Evolutionary conservation across 2,888 invertebrate genomes (phyloP).

Genomic region (Drosophila eohydei): DNA sequence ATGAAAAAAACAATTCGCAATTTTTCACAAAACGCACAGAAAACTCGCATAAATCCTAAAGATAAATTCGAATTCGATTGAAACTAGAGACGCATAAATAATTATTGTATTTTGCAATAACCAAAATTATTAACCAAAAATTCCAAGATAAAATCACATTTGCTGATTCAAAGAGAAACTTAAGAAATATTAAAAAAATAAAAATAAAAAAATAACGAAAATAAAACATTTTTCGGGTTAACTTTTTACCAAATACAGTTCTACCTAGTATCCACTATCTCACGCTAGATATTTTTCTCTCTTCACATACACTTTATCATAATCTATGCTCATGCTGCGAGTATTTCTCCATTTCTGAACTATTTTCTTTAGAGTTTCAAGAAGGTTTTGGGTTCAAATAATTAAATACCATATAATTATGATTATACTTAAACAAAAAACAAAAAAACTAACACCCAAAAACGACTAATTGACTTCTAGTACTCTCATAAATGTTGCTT

Average conservation of each 20-base stretch:
- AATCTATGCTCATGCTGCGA: slow-evolving; percentile 38
- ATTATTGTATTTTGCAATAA: slow-evolving; percentile 83
- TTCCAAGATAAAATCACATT: slow-evolving; percentile 29
- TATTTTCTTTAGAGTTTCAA: slow-evolving; percentile 44
- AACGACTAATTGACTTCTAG: slow-evolving; percentile 51
- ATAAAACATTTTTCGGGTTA: slow-evolving; percentile 85
- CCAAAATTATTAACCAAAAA: slow-evolving; percentile 81
- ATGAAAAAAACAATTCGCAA: slow-evolving; percentile 50
- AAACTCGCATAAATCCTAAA: slow-evolving; percentile 42
- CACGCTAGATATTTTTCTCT: slow-evolving; percentile 35
- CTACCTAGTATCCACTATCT: slow-evolving; percentile 41
- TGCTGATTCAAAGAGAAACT: slow-evolving; percentile 15
- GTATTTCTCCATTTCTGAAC: slow-evolving; percentile 45
- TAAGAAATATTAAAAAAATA: slow-evolving; percentile 18
- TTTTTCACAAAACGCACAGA: slow-evolving; percentile 67
- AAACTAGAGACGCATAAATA: slow-evolving; percentile 50
- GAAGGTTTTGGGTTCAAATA: slow-evolving; percentile 52
- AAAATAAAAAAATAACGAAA: slow-evolving; percentile 71
- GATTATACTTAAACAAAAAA: slow-evolving; percentile 27
- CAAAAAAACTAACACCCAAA: slow-evolving; percentile 46
- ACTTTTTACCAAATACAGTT: slow-evolving; percentile 51
- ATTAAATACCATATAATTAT: slow-evolving; percentile 10
- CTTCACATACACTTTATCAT: slow-evolving; percentile 40
- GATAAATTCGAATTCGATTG: slow-evolving; percentile 20
- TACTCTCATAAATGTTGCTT: slow-evolving; percentile 50